Percentiles rank a stretch among this genome's conserved stretches.
Evolutionary conservation across 2,797 vertebrate genomes (phyloP).

Genomic region (Telmatherina bonti): DNA sequence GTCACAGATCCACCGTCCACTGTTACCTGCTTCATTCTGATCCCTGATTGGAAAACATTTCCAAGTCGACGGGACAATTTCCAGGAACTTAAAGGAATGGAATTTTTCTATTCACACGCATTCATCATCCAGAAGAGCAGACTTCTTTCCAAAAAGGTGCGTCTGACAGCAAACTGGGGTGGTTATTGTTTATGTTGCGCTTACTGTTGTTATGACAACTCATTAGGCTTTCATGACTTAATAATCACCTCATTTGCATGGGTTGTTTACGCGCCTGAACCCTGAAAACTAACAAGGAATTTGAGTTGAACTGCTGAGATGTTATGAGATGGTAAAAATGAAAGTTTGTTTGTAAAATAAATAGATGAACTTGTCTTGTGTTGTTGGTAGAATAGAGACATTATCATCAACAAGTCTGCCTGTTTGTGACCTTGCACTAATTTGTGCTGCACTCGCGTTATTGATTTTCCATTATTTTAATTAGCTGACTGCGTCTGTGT

Average conservation of each 20-base stretch:
- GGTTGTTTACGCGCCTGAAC: neutral
- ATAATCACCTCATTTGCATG: slow-evolving; percentile 5
- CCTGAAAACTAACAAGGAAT: neutral
- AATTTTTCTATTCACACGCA: neutral
- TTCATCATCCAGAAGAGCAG: neutral
- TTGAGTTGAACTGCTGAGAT: neutral
- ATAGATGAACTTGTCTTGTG: neutral
- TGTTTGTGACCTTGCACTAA: slow-evolving; percentile 7
- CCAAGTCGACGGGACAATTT: neutral
- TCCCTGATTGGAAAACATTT: neutral
- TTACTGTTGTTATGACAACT: neutral
- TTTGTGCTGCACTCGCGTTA: neutral
- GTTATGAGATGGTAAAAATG: neutral
- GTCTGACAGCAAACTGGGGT: neutral
- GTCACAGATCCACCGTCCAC: neutral
- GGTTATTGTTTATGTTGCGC: neutral
- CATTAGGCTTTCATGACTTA: slow-evolving; percentile 1
- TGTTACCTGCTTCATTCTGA: neutral
- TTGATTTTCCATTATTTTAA: slow-evolving; percentile 7
- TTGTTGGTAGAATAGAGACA: neutral
- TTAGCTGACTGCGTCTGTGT: slow-evolving; percentile 2
- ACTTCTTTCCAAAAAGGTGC: neutral
- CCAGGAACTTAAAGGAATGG: neutral
- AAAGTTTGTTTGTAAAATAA: neutral
- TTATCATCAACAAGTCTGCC: neutral